Evolutionary conservation across 1,140 invertebrate species (phyloP).

Genomic region (Brachionus rotundiformis): DNA sequence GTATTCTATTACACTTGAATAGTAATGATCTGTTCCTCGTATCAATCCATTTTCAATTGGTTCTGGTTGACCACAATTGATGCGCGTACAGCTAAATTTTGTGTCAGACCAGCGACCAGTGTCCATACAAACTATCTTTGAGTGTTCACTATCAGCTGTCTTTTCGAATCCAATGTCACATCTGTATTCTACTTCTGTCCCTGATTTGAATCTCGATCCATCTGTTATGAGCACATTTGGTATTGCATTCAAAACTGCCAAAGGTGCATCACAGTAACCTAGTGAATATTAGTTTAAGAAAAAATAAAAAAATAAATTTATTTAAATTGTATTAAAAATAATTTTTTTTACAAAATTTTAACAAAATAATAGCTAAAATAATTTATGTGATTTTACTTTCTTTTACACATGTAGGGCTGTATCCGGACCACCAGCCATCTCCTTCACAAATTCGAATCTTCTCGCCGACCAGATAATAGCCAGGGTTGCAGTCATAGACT

Average conservation of each 20-base stretch:
- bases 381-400: no score
- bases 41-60: slow-evolving; percentile 26
- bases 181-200: slow-evolving; percentile 39
- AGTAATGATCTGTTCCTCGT: slow-evolving; percentile 4
- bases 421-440: slow-evolving; percentile 64
- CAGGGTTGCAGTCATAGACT: slow-evolving; percentile 63
- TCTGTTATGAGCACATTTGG: slow-evolving; percentile 27
- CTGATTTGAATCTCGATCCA: slow-evolving; percentile 37
- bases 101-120: slow-evolving; percentile 25
- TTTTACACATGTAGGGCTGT: slow-evolving; percentile 59
- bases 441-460: slow-evolving; percentile 63
- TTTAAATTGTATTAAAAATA: background rate
- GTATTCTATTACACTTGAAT: slow-evolving; percentile 49
- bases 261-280: slow-evolving; percentile 24
- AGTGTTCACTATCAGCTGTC: background rate
- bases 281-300: no score
- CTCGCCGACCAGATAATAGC: slow-evolving; percentile 62
- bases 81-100: slow-evolving; percentile 29
- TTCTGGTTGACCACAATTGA: slow-evolving; percentile 35
- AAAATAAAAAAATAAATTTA: background rate
- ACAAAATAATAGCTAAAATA: no score
- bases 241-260: slow-evolving; percentile 14
- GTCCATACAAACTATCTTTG: slow-evolving; percentile 30
- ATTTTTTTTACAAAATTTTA: background rate
- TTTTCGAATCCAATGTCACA: slow-evolving; percentile 42